A percentile compares a stretch with the other conserved stretches of the same genome.
Evolutionary conservation across 2,888 invertebrate species (phyloP).

Genomic region (Drosophila monieri): DNA sequence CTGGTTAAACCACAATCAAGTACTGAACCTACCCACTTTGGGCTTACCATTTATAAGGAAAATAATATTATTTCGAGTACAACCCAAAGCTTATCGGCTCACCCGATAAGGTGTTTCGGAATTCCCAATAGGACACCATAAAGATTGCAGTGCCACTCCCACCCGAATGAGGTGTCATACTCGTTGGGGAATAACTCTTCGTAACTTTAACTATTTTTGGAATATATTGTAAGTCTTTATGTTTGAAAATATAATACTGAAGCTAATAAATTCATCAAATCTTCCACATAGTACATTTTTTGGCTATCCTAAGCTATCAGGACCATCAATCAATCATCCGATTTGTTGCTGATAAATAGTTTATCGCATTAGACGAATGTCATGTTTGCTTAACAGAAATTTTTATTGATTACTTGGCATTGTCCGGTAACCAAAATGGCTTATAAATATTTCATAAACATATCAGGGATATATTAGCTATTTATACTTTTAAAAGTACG

Average conservation of each 20-base stretch:
- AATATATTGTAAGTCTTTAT: background rate
- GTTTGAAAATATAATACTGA: background rate
- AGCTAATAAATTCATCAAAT: conserved; percentile 2
- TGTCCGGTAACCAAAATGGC: background rate
- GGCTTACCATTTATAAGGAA: conserved; percentile 27
- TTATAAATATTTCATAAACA: background rate
- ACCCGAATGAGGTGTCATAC: conserved; percentile 10
- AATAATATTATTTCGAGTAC: conserved; percentile 17
- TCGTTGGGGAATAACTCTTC: background rate
- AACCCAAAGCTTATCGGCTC: conserved; percentile 15
- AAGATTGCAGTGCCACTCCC: conserved; percentile 26
- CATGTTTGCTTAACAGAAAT: conserved; percentile 7
- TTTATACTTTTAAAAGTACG: background rate
- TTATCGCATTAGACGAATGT: conserved; percentile 20
- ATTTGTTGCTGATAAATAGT: conserved; percentile 6
- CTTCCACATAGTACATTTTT: background rate
- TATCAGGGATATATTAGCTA: background rate
- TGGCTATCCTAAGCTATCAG: background rate
- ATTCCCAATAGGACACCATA: conserved; percentile 33
- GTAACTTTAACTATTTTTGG: conserved; percentile 10
- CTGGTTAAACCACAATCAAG: conserved; percentile 8
- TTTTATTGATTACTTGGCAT: conserved; percentile 19
- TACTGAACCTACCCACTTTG: conserved; percentile 16
- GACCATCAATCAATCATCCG: conserved; percentile 16
- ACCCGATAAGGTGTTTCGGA: conserved; percentile 24